phyloP scores from a whole-genome alignment of 2,797 vertebrate genomes.

The Halcyon smyrnensis region DNA sequence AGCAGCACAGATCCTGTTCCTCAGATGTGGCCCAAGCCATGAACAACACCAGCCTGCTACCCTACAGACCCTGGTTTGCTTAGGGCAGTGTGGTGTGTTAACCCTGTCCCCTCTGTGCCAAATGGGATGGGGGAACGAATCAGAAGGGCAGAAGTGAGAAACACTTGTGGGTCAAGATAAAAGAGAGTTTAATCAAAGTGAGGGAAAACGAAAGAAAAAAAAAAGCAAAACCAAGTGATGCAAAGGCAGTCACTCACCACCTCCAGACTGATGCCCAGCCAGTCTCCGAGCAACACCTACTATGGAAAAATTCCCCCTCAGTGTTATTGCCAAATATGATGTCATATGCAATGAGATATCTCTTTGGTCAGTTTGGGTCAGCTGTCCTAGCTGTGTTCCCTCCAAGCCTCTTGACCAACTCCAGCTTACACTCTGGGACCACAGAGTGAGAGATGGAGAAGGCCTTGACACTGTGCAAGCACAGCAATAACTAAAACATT shows the following conservation, averaged over 20 bases:
- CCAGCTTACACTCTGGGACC: neutral
- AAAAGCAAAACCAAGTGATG: neutral
- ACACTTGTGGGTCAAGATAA: neutral
- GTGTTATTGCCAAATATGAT: neutral
- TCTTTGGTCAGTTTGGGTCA: neutral
- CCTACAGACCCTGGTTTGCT: neutral
- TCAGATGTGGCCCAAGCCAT: neutral
- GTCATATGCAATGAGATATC: rapidly evolving
- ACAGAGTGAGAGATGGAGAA: neutral
- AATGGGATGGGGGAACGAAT: neutral
- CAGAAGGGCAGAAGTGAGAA: neutral
- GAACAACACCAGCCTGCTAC: neutral
- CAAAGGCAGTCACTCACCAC: neutral
- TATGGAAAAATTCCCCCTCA: neutral
- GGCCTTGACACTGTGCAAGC: neutral
- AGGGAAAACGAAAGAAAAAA: neutral
- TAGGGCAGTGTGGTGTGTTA: neutral
- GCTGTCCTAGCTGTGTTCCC: neutral
- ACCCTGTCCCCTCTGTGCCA: neutral
- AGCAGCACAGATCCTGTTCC: neutral
- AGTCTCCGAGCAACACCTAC: neutral
- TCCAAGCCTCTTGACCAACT: neutral
- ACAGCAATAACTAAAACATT: neutral
- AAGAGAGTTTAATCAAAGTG: neutral
- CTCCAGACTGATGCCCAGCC: neutral